Conservation (phyloP, 2,797 vertebrate genomes). For the Chaunax sp. region DNA sequence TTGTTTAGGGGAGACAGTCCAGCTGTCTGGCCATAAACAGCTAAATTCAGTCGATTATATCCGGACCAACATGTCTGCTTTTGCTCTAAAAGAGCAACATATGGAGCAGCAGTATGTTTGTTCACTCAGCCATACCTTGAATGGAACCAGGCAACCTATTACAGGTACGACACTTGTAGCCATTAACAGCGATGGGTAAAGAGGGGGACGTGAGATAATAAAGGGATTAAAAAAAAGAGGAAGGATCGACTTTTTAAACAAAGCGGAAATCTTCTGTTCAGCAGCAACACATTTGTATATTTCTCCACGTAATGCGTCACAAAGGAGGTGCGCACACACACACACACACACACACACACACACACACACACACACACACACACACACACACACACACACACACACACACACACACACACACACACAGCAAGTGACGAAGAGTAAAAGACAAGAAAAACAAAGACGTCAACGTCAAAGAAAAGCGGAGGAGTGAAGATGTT, state of each 20-base stretch:
- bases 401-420: conserved; percentile 23
- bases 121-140: conserved; percentile 29
- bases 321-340: too few relatives aligned
- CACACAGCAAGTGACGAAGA: conserved; percentile 27
- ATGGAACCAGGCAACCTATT: conserved; percentile 29
- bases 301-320: conserved; percentile 31
- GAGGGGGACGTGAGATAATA: conserved; percentile 9
- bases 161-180: conserved; percentile 13
- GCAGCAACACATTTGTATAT: conserved; percentile 44
- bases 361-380: too few relatives aligned
- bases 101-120: conserved; percentile 12
- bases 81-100: conserved; percentile 10
- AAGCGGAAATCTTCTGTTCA: conserved; percentile 27
- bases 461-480: conserved; percentile 59
- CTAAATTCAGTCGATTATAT: not conserved
- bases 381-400: too few relatives aligned
- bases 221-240: not conserved
- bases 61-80: not conserved
- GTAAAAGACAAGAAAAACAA: conserved; percentile 38
- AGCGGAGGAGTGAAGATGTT: conserved; percentile 52
- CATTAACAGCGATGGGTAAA: conserved; percentile 37
- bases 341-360: too few relatives aligned
- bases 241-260: conserved; percentile 39
- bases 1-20: not conserved
- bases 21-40: not conserved